A percentile compares a stretch with the other conserved stretches of the same genome.
Conservation (phyloP, 1,140 invertebrate species). For the Drosophila navojoa region DNA sequence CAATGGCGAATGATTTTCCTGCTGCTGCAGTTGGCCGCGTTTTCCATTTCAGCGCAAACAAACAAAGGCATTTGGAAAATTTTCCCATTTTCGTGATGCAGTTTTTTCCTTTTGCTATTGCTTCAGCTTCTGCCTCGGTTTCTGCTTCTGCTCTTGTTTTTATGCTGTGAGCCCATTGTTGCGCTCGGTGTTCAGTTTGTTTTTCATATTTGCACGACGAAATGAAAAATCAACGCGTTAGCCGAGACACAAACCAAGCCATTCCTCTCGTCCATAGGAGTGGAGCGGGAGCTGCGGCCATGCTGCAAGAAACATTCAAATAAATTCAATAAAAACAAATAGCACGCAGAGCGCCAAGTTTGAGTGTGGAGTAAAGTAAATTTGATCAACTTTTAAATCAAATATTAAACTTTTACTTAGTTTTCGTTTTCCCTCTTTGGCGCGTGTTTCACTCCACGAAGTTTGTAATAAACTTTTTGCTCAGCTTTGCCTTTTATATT, state of each 20-base stretch:
- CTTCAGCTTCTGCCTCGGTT: background rate
- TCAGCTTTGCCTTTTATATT: conserved; percentile 26
- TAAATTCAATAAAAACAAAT: conserved; percentile 80
- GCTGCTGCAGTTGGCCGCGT: conserved; percentile 39
- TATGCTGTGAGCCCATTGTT: conserved; percentile 19
- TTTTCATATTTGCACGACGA: conserved; percentile 76
- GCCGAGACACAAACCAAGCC: conserved; percentile 38
- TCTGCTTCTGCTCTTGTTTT: background rate
- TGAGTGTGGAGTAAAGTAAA: conserved; percentile 77
- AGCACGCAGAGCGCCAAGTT: conserved; percentile 50
- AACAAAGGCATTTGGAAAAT: conserved; percentile 74
- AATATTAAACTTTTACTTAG: conserved; percentile 77
- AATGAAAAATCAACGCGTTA: conserved; percentile 73
- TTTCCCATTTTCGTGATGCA: conserved; percentile 50
- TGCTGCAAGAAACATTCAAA: conserved; percentile 59
- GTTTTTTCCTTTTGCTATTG: conserved; percentile 23
- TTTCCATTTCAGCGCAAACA: conserved; percentile 74
- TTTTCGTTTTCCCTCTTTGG: conserved; percentile 60
- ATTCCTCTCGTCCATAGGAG: background rate
- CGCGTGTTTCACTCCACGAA: conserved; percentile 58
- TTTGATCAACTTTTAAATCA: conserved; percentile 82
- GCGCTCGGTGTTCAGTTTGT: conserved; percentile 62
- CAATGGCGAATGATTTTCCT: conserved; percentile 43
- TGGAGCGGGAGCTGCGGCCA: background rate
- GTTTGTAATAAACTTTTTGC: conserved; percentile 80